These are phyloP conservation scores for Heliconius himera DNA, from an alignment of 1,140 invertebrate genomes.

Conservation along the genomic window DNA sequence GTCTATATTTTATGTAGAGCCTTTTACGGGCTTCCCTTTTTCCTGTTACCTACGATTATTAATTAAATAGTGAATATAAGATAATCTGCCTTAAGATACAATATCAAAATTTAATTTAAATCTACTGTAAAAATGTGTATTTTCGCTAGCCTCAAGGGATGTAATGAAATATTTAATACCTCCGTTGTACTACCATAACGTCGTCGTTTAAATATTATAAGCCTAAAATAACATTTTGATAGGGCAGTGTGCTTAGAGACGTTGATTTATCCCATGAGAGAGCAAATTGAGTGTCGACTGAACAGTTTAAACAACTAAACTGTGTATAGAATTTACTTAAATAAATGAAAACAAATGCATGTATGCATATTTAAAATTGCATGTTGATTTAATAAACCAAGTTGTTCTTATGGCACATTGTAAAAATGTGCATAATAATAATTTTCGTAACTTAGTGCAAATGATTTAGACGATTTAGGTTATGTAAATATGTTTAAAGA, in stretches of 20 bases:
- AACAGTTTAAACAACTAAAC: conserved; percentile 4
- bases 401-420: too few relatives aligned
- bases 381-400: too few relatives aligned
- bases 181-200: neutral
- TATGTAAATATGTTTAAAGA: too few relatives aligned
- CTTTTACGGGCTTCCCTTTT: neutral
- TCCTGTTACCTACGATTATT: too few relatives aligned
- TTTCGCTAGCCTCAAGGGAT: neutral
- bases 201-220: neutral
- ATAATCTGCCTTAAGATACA: too few relatives aligned
- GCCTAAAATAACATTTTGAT: conserved; percentile 14
- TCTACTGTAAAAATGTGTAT: neutral
- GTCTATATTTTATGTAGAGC: neutral
- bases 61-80: too few relatives aligned
- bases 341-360: neutral
- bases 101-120: too few relatives aligned
- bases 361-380: neutral
- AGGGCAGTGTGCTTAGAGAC: conserved; percentile 7
- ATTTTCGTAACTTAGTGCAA: too few relatives aligned
- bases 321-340: neutral
- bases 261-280: conserved; percentile 8
- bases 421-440: too few relatives aligned
- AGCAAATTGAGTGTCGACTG: neutral
- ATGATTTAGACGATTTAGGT: too few relatives aligned
- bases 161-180: neutral